Conservation (phyloP, 2,113 vertebrate genomes). For the Steatornis caripensis region DNA sequence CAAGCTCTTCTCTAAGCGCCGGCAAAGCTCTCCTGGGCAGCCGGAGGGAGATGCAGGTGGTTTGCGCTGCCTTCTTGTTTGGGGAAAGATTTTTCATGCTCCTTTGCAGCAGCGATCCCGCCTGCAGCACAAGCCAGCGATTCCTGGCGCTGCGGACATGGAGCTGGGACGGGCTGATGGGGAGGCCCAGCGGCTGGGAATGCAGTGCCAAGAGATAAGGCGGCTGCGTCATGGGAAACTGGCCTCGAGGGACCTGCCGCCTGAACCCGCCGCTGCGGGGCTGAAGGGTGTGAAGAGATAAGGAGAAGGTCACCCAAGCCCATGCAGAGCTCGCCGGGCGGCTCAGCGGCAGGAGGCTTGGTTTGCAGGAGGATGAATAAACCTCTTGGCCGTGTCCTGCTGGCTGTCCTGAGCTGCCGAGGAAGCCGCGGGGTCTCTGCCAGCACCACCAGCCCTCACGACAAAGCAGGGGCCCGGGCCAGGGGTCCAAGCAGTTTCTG, state of each 20-base stretch:
- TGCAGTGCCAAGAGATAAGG: background rate
- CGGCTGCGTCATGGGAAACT: background rate
- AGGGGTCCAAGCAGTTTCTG: background rate
- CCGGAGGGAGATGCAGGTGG: background rate
- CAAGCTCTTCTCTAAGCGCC: background rate
- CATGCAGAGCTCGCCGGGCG: background rate
- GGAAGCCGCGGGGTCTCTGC: background rate
- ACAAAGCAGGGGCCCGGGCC: background rate
- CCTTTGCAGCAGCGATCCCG: background rate
- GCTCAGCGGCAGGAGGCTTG: background rate
- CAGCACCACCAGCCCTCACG: background rate
- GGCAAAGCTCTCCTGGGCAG: background rate
- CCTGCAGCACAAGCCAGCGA: fast-evolving
- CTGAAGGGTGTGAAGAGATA: background rate
- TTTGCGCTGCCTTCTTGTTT: background rate
- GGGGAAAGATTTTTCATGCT: background rate
- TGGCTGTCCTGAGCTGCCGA: background rate
- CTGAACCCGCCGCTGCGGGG: background rate
- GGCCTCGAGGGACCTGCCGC: background rate
- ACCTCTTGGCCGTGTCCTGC: background rate
- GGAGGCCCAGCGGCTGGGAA: background rate
- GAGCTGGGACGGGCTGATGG: background rate
- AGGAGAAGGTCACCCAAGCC: background rate
- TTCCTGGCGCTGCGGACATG: background rate
- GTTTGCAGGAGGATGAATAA: background rate